Conservation (phyloP, 2,113 vertebrate genomes). For the Hepsetus odoe region DNA sequence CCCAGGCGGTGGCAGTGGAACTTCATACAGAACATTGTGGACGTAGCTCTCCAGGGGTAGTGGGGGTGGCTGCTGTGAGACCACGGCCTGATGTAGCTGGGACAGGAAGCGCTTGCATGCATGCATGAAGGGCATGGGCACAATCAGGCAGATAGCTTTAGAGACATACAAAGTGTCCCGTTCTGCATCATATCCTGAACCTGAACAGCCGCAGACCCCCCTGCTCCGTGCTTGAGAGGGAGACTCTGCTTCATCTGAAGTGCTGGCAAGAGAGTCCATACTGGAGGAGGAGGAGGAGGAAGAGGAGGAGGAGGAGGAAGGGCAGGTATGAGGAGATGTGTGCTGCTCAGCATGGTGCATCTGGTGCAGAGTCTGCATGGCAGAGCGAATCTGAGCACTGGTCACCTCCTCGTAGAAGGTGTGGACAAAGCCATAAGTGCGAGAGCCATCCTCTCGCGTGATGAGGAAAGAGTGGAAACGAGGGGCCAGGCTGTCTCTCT, state of each 20-base stretch:
- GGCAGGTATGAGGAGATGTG: conserved; percentile 68
- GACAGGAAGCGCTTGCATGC: conserved; percentile 90
- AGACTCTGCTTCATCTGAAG: conserved; percentile 84
- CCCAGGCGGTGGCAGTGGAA: conserved; percentile 90
- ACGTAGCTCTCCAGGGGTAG: conserved; percentile 96
- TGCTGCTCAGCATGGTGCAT: conserved; percentile 96
- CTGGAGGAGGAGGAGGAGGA: conserved; percentile 90
- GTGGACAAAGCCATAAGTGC: conserved; percentile 92
- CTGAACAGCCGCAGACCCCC: conserved; percentile 77
- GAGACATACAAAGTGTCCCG: conserved; percentile 93
- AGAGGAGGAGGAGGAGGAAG: conserved; percentile 75
- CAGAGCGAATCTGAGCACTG: conserved; percentile 87
- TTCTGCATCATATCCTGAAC: conserved; percentile 84
- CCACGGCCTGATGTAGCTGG: conserved; percentile 89
- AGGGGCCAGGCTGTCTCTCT: conserved; percentile 81
- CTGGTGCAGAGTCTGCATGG: conserved; percentile 95
- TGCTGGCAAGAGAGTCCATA: conserved; percentile 94
- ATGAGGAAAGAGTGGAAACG: conserved; percentile 94
- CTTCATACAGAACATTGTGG: conserved; percentile 95
- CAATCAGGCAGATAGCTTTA: conserved; percentile 93
- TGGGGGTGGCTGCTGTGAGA: conserved; percentile 85
- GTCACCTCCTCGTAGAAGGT: conserved; percentile 96
- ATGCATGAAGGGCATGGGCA: conserved; percentile 94
- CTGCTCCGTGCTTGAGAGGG: conserved; percentile 80
- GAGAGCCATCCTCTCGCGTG: conserved; percentile 87